Percentiles rank a stretch among this genome's conserved stretches.
Conservation (phyloP, 1,140 invertebrate genomes). For the Drosophila kohkoa region DNA sequence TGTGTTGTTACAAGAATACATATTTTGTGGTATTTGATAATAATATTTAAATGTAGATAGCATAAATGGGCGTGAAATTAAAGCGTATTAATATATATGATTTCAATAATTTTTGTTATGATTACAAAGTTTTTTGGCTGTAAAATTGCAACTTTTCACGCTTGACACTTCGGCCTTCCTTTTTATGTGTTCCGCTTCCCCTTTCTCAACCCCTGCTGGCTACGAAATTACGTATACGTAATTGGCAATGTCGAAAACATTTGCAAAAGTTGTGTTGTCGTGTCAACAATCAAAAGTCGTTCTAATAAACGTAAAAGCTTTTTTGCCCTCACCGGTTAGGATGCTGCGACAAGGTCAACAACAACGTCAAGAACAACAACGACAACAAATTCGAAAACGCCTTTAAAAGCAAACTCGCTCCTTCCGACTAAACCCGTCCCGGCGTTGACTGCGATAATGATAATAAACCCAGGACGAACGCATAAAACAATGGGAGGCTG, state of each 20-base stretch:
- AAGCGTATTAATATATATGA: conserved; percentile 72
- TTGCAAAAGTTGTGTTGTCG: conserved; percentile 47
- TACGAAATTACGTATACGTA: conserved; percentile 14
- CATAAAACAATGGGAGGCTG: conserved; percentile 76
- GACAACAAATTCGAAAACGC: conserved; percentile 36
- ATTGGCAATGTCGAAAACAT: conserved; percentile 45
- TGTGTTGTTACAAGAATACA: conserved; percentile 74
- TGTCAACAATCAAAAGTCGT: conserved; percentile 77
- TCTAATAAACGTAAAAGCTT: conserved; percentile 80
- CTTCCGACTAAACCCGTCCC: too few species aligned
- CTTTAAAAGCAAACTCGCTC: conserved; percentile 42
- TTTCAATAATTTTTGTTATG: conserved; percentile 44
- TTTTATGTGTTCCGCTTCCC: neutral
- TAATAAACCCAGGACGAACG: conserved; percentile 67
- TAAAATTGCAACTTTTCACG: conserved; percentile 65
- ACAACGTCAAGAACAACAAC: conserved; percentile 36
- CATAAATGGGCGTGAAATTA: conserved; percentile 71
- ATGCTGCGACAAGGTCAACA: conserved; percentile 42
- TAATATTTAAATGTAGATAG: conserved; percentile 16
- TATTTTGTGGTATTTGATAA: conserved; percentile 41
- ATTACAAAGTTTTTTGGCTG: conserved; percentile 6
- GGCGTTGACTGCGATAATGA: conserved; percentile 54
- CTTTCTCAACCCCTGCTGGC: neutral
- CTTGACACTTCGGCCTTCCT: neutral
- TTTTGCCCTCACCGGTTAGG: conserved; percentile 35